Conservation (phyloP, 2,113 vertebrate genomes). For the Tapirus terrestris region DNA sequence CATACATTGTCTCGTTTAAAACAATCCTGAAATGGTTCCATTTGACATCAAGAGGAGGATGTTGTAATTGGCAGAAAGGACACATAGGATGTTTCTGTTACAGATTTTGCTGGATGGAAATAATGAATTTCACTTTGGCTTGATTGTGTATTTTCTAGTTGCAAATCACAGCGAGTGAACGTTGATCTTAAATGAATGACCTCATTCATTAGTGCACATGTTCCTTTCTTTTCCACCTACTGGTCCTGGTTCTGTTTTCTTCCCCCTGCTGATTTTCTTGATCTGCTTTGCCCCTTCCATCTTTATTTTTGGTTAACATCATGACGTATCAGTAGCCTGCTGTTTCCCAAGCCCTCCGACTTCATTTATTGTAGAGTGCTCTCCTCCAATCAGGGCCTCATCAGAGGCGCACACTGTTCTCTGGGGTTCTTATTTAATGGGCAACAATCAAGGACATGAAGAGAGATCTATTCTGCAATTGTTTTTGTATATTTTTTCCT, state of each 20-base stretch:
- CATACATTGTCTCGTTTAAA: not conserved
- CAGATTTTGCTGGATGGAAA: not conserved
- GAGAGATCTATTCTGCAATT: slow-evolving; percentile 26
- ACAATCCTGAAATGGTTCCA: not conserved
- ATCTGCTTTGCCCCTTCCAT: not conserved
- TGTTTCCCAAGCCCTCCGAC: not conserved
- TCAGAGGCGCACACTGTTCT: not conserved
- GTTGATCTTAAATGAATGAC: not conserved
- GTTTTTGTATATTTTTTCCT: slow-evolving; percentile 38
- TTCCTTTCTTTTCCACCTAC: not conserved
- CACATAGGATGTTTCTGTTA: not conserved
- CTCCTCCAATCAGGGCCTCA: not conserved
- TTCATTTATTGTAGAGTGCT: not conserved
- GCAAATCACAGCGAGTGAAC: not conserved
- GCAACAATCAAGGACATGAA: slow-evolving; percentile 14
- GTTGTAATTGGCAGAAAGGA: not conserved
- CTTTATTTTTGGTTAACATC: slow-evolving; percentile 6
- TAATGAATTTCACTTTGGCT: not conserved
- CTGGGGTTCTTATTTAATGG: slow-evolving; percentile 33
- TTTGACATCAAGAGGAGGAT: not conserved
- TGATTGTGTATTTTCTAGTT: not conserved
- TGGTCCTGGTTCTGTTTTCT: slow-evolving; percentile 10
- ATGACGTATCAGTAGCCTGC: not conserved
- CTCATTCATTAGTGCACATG: not conserved
- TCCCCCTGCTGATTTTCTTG: not conserved